phyloP scores from a whole-genome alignment of 1,140 invertebrate genomes.

The Bombus picipes region DNA sequence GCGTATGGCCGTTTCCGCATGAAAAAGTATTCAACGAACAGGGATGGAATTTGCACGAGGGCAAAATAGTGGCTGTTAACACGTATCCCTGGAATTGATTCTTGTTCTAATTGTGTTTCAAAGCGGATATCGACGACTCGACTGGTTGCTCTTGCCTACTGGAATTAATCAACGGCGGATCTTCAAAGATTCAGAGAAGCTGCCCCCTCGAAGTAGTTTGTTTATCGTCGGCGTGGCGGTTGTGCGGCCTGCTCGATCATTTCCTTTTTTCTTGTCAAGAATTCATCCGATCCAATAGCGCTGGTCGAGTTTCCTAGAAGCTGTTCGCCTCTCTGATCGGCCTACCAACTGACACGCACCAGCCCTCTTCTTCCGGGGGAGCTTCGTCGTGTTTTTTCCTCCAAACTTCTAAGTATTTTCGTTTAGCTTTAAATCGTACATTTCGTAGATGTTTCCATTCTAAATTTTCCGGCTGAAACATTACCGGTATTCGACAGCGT shows the following conservation, averaged over 20 bases:
- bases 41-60: not conserved
- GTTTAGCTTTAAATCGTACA: not conserved
- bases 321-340: slow-evolving; percentile 70
- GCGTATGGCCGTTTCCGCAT: fast-evolving
- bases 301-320: slow-evolving; percentile 72
- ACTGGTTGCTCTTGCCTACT: slow-evolving; percentile 65
- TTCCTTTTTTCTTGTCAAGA: slow-evolving; percentile 54
- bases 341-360: slow-evolving; percentile 73
- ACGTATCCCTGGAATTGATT: not conserved
- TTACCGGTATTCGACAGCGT: no score
- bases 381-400: slow-evolving; percentile 12
- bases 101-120: slow-evolving; percentile 42
- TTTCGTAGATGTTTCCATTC: no score
- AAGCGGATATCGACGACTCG: slow-evolving; percentile 1
- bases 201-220: slow-evolving; percentile 72
- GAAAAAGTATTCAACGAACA: no score
- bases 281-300: slow-evolving; percentile 67
- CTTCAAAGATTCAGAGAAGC: slow-evolving; percentile 77
- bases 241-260: slow-evolving; percentile 53
- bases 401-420: slow-evolving; percentile 31
- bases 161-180: slow-evolving; percentile 79
- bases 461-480: no score
- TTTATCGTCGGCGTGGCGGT: slow-evolving; percentile 75
- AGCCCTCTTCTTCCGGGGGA: slow-evolving; percentile 60
- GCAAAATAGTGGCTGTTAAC: not conserved